Evolutionary conservation across 2,113 vertebrate species (phyloP), one percentile per base, ranked within the genome.

Genomic region (Lepidothrix coronata): DNA sequence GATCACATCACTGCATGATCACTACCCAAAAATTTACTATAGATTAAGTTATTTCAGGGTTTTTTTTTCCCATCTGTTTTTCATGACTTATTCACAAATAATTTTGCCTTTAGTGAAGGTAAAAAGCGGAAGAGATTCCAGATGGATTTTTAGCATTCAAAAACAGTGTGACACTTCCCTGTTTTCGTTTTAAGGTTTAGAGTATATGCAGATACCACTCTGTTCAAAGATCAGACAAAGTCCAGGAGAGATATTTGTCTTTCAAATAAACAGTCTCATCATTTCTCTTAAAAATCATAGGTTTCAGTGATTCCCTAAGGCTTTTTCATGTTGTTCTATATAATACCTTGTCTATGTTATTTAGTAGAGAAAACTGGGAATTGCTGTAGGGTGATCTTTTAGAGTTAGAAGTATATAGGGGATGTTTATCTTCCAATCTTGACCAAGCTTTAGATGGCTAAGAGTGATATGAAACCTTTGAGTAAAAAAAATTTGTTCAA

Each of bases 1-100:
- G n/a, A 67, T 5, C 13, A 62, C 2, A 58, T 24, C 27, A 49
- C 8, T 59, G 4, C 33, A 59, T 0, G 0, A 11, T 6, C 7
- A 25, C 18, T 44, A 61, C 43, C 30, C 5, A 57, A 58, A 83
- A 87, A 33, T 2, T 14, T 72, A 35, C 14, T 24, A 43, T 11
- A 61, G 16, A 19, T 48, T 6, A 62, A 67, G 4, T 33, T 62
- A 31, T 72, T 31, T 52, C 41, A 48, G 3, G 6, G 1, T 1
- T 1, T n/a, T 57, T 73, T 73, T 6, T 52, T 66, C 8, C 16
- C 31, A 52, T 61, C 33, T 48, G 19, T 4, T 76, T 86, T 75
- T 72, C 9, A 28, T 83, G 5, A 5, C 14, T 63, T 21, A 44
- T 78, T 75, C 48, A 83, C 6, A 63, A 84, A 70, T 30, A 65